These are phyloP conservation scores for Hecatera dysodea DNA, from an alignment of 2,888 invertebrate genomes.

Conservation along the genomic window DNA sequence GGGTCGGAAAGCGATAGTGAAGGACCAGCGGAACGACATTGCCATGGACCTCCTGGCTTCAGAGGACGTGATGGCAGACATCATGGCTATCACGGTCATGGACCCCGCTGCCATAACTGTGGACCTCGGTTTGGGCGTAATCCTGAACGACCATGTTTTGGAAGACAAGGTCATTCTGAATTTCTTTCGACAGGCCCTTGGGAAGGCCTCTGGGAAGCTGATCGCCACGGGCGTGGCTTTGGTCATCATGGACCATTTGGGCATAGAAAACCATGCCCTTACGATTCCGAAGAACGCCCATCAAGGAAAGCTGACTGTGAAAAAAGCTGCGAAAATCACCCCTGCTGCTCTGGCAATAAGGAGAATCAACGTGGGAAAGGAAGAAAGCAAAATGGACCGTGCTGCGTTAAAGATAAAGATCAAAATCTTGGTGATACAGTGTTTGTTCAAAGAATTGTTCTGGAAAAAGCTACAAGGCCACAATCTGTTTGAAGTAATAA, in stretches of 20 bases:
- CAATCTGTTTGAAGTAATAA: conserved; percentile 58
- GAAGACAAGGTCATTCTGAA: conserved; percentile 16
- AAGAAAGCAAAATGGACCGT: conserved; percentile 37
- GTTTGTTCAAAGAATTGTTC: conserved; percentile 63
- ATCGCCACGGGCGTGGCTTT: conserved; percentile 9
- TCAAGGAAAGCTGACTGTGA: conserved; percentile 18
- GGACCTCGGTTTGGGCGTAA: neutral
- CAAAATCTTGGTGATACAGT: conserved; percentile 60
- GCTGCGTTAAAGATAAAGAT: conserved; percentile 52
- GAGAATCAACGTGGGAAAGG: conserved; percentile 16
- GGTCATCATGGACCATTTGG: conserved; percentile 9
- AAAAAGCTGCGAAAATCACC: conserved; percentile 30
- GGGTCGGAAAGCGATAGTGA: conserved; percentile 14
- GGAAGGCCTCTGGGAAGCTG: conserved; percentile 23
- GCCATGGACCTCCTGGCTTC: conserved; percentile 1
- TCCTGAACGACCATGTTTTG: conserved; percentile 13
- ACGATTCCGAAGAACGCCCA: conserved; percentile 11
- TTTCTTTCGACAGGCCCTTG: conserved; percentile 16
- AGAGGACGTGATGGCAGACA: conserved; percentile 1
- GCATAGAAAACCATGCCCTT: conserved; percentile 30
- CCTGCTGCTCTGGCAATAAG: conserved; percentile 49
- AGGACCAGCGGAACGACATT: neutral
- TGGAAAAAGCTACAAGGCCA: conserved; percentile 65
- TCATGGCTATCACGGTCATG: neutral
- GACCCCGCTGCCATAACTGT: conserved; percentile 3